These are phyloP conservation scores for Himalopsyche japonica DNA, from an alignment of 2,888 invertebrate species.

Conservation along the genomic window DNA sequence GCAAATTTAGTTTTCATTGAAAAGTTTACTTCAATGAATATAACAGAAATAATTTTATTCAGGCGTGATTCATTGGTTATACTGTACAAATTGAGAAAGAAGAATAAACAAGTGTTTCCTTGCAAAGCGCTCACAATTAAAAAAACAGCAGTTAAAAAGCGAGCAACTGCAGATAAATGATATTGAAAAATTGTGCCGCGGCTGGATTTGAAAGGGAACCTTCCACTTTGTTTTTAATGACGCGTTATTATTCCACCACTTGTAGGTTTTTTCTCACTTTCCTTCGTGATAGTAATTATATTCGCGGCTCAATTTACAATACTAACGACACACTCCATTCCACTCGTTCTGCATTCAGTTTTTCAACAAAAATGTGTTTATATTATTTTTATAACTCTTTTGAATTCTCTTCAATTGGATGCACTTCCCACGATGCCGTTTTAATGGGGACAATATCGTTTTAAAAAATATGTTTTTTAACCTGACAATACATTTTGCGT, in stretches of 20 bases:
- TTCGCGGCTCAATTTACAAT: slow-evolving; percentile 16
- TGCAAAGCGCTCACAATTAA: slow-evolving; percentile 13
- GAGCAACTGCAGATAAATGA: slow-evolving; percentile 28
- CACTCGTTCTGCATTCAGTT: background rate
- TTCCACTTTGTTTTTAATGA: slow-evolving; percentile 34
- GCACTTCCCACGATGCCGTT: background rate
- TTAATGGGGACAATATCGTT: background rate
- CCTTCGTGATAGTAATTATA: slow-evolving; percentile 4
- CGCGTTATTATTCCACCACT: slow-evolving; percentile 31
- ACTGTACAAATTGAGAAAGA: background rate
- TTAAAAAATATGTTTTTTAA: background rate
- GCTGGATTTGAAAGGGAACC: slow-evolving; percentile 22
- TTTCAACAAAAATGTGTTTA: background rate
- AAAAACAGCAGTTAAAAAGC: background rate
- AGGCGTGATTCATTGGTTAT: background rate
- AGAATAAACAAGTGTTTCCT: background rate
- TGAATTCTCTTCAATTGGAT: background rate
- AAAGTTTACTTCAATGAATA: too few species aligned
- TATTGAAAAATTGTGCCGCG: slow-evolving; percentile 30
- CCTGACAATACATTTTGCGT: too few species aligned
- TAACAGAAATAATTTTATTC: too few species aligned
- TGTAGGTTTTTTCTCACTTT: slow-evolving; percentile 15
- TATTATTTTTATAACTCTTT: background rate
- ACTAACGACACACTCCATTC: slow-evolving; percentile 32
- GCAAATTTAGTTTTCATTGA: too few species aligned